Evolutionary conservation across 64 coral and sea anemone genomes (phyloP), one percentile per base, ranked within the genome.

Genomic region (Stichodactyla mertensii): DNA sequence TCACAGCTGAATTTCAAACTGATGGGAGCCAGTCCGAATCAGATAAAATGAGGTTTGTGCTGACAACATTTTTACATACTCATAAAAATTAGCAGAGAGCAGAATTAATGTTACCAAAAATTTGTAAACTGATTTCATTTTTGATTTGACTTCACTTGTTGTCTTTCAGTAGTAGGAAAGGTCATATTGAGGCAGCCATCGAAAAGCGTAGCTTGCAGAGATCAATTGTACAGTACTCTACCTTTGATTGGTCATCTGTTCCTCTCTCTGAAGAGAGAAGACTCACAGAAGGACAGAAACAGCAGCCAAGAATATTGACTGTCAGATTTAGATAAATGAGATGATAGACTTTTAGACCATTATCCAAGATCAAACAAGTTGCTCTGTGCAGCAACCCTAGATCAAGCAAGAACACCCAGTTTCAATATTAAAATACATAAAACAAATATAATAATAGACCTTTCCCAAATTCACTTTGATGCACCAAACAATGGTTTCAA

Each of bases 171-270:
- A 92, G 87, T 57, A 45, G 62, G 56, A 82, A 64, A 78, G 79
- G 84, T 62, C n/a, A 52, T 28, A 13, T 96, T 14, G 85, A 92
- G 54, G 87, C 91, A 24, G 88, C 87, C 4, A 78, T 93, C 6
- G 91, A 90, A 80, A 83, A 81, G 31, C 87, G 94, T 15, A 89
- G 91, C 27, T 71, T 92, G 19, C 91, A 93, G 88, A 85, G 94
- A 55, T 96, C 94, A 6, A 87, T 96, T 18, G 91, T 96, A 86
- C 94, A 96, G 31, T 96, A 96, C 61, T 96, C 94, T 7, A 96
- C 91, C 28, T 96, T 96, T 78, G 94, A 96, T 53, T 96, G 94
- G 94, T 96, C 94, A 19, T 87, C 91, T 57, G 88, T 96, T 57
- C 94, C 90, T 53, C 71, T 96, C 16, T 96, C 94, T 67, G 84